These are phyloP conservation scores for Melanotaenia maccullochi DNA, from an alignment of 2,797 vertebrate genomes.

Conservation along the genomic window DNA sequence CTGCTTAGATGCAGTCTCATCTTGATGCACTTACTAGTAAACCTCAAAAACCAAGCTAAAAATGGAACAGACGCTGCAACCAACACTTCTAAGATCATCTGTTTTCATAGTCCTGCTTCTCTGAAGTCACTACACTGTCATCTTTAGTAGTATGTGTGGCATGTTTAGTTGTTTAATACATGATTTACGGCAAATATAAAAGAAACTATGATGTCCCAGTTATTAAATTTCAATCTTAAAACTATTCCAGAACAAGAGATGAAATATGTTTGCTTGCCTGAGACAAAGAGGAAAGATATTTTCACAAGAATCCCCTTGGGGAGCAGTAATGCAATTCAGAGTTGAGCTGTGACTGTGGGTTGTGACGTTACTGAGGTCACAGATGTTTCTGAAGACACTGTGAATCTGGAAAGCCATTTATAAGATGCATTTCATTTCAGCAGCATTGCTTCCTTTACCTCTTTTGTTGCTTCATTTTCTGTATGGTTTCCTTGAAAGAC, in stretches of 20 bases:
- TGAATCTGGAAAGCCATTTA: constrained; percentile 57
- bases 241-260: constrained; percentile 28
- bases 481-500: constrained; percentile 2
- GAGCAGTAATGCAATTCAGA: constrained; percentile 58
- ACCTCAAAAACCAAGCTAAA: constrained; percentile 61
- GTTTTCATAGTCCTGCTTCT: constrained; percentile 18
- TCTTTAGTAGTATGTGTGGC: constrained; percentile 23
- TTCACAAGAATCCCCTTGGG: constrained; percentile 57
- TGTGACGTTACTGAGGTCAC: constrained; percentile 57
- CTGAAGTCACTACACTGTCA: constrained; percentile 27
- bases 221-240: constrained; percentile 30
- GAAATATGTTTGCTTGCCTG: constrained; percentile 47
- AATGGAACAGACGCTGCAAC: constrained; percentile 59
- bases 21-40: constrained; percentile 56
- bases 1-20: constrained; percentile 49
- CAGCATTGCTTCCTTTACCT: constrained; percentile 12
- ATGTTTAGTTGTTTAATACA: constrained; percentile 23
- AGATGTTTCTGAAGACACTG: constrained; percentile 54
- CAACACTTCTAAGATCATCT: constrained; percentile 15
- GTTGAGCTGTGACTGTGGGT: constrained; percentile 21
- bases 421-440: constrained; percentile 55
- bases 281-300: constrained; percentile 62
- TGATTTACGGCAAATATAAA: constrained; percentile 2
- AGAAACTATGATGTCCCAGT: constrained; percentile 12
- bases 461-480: constrained; percentile 16